Evolutionary conservation across 1,140 invertebrate species (phyloP).

Genomic region (Drosophila asahinai): DNA sequence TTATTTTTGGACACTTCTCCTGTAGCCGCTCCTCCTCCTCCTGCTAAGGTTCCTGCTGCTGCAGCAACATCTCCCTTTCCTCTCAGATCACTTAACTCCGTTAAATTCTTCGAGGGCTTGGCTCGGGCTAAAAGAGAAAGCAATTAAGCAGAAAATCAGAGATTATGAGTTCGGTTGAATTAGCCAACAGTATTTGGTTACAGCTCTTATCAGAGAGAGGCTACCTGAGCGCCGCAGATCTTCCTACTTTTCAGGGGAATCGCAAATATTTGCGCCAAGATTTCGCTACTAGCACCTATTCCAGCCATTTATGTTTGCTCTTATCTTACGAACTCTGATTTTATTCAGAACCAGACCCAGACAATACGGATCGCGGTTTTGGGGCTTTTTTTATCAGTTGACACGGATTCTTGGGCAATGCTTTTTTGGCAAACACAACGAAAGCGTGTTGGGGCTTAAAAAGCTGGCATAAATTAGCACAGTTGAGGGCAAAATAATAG

Average conservation of each 20-base stretch:
- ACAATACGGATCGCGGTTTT: constrained; percentile 23
- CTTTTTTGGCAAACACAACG: constrained; percentile 30
- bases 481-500: neutral
- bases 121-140: constrained; percentile 63
- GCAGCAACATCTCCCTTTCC: constrained; percentile 8
- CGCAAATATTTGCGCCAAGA: constrained; percentile 44
- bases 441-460: constrained; percentile 35
- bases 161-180: constrained; percentile 45
- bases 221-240: constrained; percentile 27
- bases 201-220: constrained; percentile 40
- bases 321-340: constrained; percentile 36
- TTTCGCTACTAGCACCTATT: constrained; percentile 45
- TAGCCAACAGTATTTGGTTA: constrained; percentile 47
- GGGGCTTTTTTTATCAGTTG: constrained; percentile 47
- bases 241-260: constrained; percentile 19
- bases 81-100: constrained; percentile 53
- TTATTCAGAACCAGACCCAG: constrained; percentile 48
- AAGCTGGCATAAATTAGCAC: constrained; percentile 36
- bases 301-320: constrained; percentile 34
- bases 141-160: constrained; percentile 57
- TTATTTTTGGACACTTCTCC: constrained; percentile 54
- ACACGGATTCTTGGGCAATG: constrained; percentile 33
- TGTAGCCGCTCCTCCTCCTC: neutral
- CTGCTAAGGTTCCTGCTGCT: neutral
- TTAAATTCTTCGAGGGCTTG: constrained; percentile 61